Percentiles rank a stretch among this genome's conserved stretches.
Evolutionary conservation across 2,797 vertebrate species (phyloP).

Genomic region (Myotis pilosus): DNA sequence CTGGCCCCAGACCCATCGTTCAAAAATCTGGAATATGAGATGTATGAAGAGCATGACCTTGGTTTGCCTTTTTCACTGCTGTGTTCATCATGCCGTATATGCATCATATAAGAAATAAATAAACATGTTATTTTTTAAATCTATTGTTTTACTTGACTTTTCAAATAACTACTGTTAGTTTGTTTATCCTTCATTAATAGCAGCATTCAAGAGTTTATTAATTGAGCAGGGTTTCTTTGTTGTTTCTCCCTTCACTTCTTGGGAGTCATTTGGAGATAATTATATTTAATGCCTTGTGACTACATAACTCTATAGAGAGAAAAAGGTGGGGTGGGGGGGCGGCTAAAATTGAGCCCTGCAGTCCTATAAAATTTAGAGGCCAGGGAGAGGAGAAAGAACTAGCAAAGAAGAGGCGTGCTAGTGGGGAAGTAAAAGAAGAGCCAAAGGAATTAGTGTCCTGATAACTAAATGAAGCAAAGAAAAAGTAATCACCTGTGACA

Average conservation of each 20-base stretch:
- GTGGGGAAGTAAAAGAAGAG: background rate
- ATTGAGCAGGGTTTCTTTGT: background rate
- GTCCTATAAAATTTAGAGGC: background rate
- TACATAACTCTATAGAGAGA: background rate
- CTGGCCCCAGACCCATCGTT: background rate
- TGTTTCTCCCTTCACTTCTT: background rate
- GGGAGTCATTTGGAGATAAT: background rate
- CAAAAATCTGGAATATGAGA: background rate
- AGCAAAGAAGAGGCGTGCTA: background rate
- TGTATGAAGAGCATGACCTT: background rate
- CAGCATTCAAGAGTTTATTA: background rate
- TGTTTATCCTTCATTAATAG: background rate
- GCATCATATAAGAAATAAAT: background rate
- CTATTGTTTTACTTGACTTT: background rate
- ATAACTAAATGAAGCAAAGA: conserved; percentile 9
- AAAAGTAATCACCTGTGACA: background rate
- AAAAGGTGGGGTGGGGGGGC: background rate
- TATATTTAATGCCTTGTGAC: background rate
- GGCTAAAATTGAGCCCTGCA: background rate
- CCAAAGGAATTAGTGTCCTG: background rate
- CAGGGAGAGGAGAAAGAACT: background rate
- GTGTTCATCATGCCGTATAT: background rate
- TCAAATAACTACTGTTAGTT: background rate
- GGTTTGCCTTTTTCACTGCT: background rate
- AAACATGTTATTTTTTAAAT: background rate